These are phyloP conservation scores for Drosophila peninsularis DNA, from an alignment of 2,888 invertebrate genomes.

Conservation along the genomic window DNA sequence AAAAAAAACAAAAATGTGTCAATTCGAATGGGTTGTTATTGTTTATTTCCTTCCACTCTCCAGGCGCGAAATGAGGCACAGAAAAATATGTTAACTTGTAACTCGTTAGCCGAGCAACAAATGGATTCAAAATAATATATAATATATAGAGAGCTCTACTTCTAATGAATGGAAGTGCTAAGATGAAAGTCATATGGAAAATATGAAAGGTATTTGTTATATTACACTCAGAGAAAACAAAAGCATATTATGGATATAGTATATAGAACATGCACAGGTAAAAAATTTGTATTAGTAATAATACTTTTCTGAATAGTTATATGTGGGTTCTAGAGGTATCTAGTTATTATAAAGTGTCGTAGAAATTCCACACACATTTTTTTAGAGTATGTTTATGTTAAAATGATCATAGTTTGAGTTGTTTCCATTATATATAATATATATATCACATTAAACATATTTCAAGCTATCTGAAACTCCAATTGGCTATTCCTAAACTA, in stretches of 20 bases:
- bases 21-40: constrained; percentile 28
- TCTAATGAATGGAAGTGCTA: constrained; percentile 16
- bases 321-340: too few species aligned
- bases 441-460: background rate
- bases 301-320: too few species aligned
- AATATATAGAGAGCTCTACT: background rate
- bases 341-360: too few species aligned
- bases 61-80: constrained; percentile 9
- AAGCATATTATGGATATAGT: too few species aligned
- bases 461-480: background rate
- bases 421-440: background rate
- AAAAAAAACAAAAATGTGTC: constrained; percentile 18
- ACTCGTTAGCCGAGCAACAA: constrained; percentile 17
- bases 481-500: constrained; percentile 34
- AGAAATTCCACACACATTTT: background rate
- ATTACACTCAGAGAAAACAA: background rate
- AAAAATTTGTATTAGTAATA: too few species aligned
- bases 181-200: constrained; percentile 4
- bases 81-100: constrained; percentile 26
- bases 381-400: background rate
- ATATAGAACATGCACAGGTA: too few species aligned
- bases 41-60: background rate
- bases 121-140: background rate
- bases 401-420: too few species aligned
- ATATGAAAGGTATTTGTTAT: background rate